Conservation (phyloP, 2,797 vertebrate species). For the Glossophaga mutica region DNA sequence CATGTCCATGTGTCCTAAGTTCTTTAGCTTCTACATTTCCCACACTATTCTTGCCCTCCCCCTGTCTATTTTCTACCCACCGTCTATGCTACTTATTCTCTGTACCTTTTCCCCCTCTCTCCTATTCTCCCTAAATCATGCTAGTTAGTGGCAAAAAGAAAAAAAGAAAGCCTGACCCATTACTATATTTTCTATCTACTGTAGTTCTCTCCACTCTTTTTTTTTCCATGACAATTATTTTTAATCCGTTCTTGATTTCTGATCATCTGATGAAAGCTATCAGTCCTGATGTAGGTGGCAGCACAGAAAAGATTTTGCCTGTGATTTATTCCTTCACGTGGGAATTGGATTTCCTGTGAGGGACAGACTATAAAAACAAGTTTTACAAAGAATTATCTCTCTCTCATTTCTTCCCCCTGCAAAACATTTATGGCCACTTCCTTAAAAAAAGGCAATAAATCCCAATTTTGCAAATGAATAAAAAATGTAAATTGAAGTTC, state of each 20-base stretch:
- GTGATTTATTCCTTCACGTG: neutral
- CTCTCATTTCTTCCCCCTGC: neutral
- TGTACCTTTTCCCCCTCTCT: too few relatives aligned
- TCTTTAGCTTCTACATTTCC: too few relatives aligned
- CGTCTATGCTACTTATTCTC: too few relatives aligned
- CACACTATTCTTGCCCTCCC: too few relatives aligned
- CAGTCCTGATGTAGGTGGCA: neutral
- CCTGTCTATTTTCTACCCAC: too few relatives aligned
- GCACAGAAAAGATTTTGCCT: neutral
- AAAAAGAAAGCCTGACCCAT: neutral
- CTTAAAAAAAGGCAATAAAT: slow-evolving; percentile 40
- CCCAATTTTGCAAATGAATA: slow-evolving; percentile 55
- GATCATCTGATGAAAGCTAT: neutral
- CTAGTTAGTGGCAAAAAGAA: neutral
- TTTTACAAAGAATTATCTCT: slow-evolving; percentile 31
- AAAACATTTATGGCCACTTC: slow-evolving; percentile 8
- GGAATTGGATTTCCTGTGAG: neutral
- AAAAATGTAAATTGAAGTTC: slow-evolving; percentile 43
- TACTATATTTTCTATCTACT: neutral
- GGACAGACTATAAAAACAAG: neutral
- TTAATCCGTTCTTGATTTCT: neutral
- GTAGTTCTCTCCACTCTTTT: neutral
- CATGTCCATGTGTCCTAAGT: too few relatives aligned
- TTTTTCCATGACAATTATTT: neutral
- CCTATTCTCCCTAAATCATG: neutral